Base-by-base conservation (phyloP, 2,113 vertebrate species). In the Harpagus bidentatus region DNA sequence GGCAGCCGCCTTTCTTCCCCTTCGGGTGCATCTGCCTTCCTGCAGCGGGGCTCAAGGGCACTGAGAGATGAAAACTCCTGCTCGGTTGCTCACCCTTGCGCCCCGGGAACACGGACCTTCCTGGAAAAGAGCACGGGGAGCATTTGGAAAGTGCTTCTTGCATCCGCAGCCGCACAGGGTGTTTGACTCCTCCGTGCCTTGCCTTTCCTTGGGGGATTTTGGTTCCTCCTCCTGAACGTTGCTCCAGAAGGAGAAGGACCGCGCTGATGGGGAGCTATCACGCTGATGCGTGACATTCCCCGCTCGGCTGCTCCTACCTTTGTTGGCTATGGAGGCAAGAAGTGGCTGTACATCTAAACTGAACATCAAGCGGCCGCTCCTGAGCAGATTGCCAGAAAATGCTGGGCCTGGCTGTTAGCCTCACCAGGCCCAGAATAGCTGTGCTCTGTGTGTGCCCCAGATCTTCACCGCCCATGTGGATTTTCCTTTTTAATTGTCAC, bases 21-120 rank as follows among this genome's bases (percentile, higher is more conserved):
- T 89, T 29, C 38, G 31, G 13, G 8, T 42, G 47, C 40, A 10
- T 32, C 47, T 29, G 36, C 42, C 42, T 58, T 88, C 71, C 50
- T 40, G 36, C 40, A 66, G n/a, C n/a, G 67, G 32, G 32, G 31
- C 43, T 71, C 43, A 21, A 34, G 10, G 43, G 10, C 59, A 32
- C 56, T 26, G 52, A 65, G 25, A 58, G 25, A 7, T 12, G 16
- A 3, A 21, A 69, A 45, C 10, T 62, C 31, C 79, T 55, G 17
- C 47, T 86, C 5, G 0, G 40, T 6, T 34, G 3, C 47, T 90
- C n/a, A 26, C 34, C 31, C 32, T 42, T 13, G 20, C 11, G 16
- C n/a, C 45, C 29, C 3, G 2, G 32, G 31, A 62, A 47, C 32
- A 62, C 0, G 0, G 63, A 47, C 23, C 13, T 2, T 2, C 58